Conservation (phyloP, 2,113 vertebrate species). For the Camelus dromedarius region DNA sequence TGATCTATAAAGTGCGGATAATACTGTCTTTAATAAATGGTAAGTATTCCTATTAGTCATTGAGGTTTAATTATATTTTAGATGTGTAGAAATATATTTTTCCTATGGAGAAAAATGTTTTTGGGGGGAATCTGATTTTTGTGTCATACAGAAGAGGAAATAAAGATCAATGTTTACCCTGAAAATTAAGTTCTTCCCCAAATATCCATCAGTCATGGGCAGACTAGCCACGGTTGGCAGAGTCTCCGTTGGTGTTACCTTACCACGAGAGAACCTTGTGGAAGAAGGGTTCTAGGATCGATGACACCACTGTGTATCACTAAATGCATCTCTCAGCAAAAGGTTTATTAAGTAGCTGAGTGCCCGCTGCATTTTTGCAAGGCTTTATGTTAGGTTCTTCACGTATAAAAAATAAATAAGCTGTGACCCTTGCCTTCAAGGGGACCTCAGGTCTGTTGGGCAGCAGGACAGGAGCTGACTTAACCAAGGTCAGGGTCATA, state of each 20-base stretch:
- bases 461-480: not conserved
- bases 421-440: not conserved
- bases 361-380: not conserved
- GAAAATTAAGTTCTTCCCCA: constrained; percentile 16
- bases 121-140: not conserved
- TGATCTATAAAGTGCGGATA: not conserved
- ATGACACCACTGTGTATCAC: not conserved
- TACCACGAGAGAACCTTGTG: not conserved
- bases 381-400: not conserved
- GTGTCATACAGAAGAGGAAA: not conserved
- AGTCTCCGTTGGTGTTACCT: not conserved
- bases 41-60: not conserved
- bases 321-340: not conserved
- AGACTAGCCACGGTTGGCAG: not conserved
- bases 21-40: not conserved
- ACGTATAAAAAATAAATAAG: not conserved
- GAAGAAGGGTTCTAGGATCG: not conserved
- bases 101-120: not conserved
- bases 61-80: constrained; percentile 35
- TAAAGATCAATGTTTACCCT: not conserved
- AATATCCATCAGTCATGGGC: not conserved
- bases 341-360: not conserved
- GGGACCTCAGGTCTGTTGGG: not conserved
- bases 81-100: not conserved
- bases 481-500: not conserved